Evolutionary conservation across 2,113 vertebrate species (phyloP).

Genomic region (Pimephales promelas): DNA sequence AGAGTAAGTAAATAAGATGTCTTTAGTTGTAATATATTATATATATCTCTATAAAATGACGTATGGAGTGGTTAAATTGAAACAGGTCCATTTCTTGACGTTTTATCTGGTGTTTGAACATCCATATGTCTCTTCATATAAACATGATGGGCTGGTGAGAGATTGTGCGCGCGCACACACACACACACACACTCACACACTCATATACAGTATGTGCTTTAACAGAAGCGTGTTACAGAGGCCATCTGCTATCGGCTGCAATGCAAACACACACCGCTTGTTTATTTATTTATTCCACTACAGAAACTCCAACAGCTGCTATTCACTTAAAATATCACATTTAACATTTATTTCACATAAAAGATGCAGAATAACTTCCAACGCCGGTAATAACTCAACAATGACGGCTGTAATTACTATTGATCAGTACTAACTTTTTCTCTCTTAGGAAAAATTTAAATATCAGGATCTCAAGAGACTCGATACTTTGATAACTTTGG

Average conservation of each 20-base stretch:
- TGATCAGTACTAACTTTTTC: neutral
- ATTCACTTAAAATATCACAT: neutral
- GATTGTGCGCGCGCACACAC: neutral
- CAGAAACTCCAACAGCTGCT: neutral
- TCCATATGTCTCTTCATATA: constrained; percentile 39
- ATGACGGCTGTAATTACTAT: neutral
- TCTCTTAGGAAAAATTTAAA: neutral
- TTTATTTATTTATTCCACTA: constrained; percentile 16
- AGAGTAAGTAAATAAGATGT: too few species aligned
- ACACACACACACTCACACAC: too few species aligned
- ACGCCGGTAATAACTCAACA: neutral
- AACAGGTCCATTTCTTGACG: constrained; percentile 2
- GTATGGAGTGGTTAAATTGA: neutral
- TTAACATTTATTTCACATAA: neutral
- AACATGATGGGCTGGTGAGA: constrained; percentile 39
- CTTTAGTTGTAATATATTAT: too few species aligned
- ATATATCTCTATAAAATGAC: too few species aligned
- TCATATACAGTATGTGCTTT: constrained; percentile 38
- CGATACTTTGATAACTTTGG: too few species aligned
- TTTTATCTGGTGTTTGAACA: constrained; percentile 11
- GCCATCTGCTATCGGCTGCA: constrained; percentile 42
- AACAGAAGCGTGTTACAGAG: constrained; percentile 7
- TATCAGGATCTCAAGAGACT: neutral
- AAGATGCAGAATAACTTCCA: neutral
- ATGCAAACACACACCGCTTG: constrained; percentile 20